Percentiles rank a stretch among this genome's conserved stretches.
Evolutionary conservation across 2,113 vertebrate species (phyloP).

Genomic region (Oophaga pumilio): DNA sequence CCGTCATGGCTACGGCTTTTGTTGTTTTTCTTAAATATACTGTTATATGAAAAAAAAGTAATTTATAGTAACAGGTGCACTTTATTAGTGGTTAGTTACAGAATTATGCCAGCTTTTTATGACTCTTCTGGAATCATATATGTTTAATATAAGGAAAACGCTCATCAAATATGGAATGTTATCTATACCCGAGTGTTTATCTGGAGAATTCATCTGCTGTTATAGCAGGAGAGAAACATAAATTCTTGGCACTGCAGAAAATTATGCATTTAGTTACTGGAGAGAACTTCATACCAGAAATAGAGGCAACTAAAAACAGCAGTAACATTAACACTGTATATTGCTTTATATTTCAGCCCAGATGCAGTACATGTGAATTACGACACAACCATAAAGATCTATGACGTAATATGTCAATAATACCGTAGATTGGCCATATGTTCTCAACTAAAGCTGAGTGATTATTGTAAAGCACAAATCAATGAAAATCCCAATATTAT

Average conservation of each 20-base stretch:
- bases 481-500: not conserved
- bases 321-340: not conserved
- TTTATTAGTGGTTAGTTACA: not conserved
- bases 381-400: not conserved
- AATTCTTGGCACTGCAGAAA: not conserved
- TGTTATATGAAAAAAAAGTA: not conserved
- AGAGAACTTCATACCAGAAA: not conserved
- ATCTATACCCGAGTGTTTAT: not conserved
- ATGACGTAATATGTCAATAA: not conserved
- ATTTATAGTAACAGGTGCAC: not conserved
- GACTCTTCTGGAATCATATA: not conserved
- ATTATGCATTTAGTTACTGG: not conserved
- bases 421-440: not conserved
- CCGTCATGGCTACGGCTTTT: not conserved
- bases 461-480: not conserved
- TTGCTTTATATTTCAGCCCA: not conserved
- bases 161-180: conserved; percentile 8
- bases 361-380: not conserved
- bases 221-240: not conserved
- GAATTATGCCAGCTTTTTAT: not conserved
- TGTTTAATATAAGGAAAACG: not conserved
- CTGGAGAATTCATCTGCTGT: conserved; percentile 1
- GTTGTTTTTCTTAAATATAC: not conserved
- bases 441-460: not conserved
- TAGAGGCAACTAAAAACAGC: not conserved